Evolutionary conservation across 2,113 vertebrate species (phyloP), one percentile per base, ranked within the genome.

Genomic region (Gracilinanus agilis): DNA sequence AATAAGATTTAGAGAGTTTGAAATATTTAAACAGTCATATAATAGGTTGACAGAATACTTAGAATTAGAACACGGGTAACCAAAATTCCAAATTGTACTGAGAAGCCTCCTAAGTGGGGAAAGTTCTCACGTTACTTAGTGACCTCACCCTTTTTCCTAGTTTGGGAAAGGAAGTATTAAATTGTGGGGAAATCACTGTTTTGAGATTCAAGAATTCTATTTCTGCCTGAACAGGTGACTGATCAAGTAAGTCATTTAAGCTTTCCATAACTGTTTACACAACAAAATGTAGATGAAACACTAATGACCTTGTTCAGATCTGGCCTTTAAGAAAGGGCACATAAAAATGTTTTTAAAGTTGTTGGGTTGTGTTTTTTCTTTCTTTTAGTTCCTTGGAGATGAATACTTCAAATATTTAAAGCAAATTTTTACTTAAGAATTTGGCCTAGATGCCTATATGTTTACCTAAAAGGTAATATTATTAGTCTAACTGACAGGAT

Each of bases 171-270:
- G 67, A 83, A 40, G 6, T 83, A 40, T 34, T 83, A 34, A 40
- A 34, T 83, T 23, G 19, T 40, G n/a, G 67, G 67, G 67, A 83
- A 67, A 40, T 34, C 67, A 83, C n/a, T 19, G 40, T 40, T 83
- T 83, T 83, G n/a, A 83, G 67, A 83, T 83, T 83, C 67, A 83
- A 7, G n/a, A 83, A 83, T 83, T 83, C 67, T 83, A 83, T 83
- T 83, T 83, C 67, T 83, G 19, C 16, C 67, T 83, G 7, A 40
- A 83, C 19, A 83, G n/a, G n/a, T 83, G n/a, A 83, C n/a, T 40
- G 16, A 83, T 16, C 9, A 19, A 25, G n/a, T 83, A n/a, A 83
- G n/a, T 83, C 67, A 83, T 19, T 83, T 19, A 83, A 9, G 16
- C 34, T 40, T 83, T 40, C n/a, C 2, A 9, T 83, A 40, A 83